Evolutionary conservation across 2,113 vertebrate species (phyloP), one percentile per base, ranked within the genome.

Genomic region (Nicator chloris): DNA sequence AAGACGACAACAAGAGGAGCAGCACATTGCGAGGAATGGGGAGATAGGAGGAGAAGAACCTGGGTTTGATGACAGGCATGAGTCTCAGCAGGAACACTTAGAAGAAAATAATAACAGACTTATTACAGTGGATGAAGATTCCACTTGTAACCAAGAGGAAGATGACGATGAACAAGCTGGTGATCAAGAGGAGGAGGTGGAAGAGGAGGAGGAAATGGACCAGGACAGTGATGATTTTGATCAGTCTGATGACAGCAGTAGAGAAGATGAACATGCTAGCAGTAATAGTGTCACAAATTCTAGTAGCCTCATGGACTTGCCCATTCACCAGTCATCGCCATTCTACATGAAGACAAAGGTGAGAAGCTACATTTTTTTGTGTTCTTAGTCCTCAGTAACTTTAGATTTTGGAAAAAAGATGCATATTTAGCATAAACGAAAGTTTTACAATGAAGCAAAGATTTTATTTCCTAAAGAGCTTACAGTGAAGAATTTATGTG

Each of bases 181-280:
- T 86, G 98, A 98, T 94, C 98, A 98, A 69, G 98, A 98, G 57
- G 98, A 98, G 50, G 98, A 97, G 78, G 98, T 94, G 82, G 99
- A 99, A 81, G 99, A 99, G 11, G 99, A 99, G 79, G 99, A 99
- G 92, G 99, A 99, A 95, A 99, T 99, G 99, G 99, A 99, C 98
- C 99, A 99, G 97, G 99, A 99, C 97, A 99, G 99, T 64, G 99
- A 99, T 96, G 99, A 99, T 76, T 99, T 99, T 95, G 99, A 99
- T 95, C 99, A 98, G 60, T 99, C 99, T 28, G 99, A 98, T 22
- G 99, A 99, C 96, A 99, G 99, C 82, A 98, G 98, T 82, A 98
- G 98, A 95, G 99, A 99, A 88, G 99, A 99, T 86, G 99, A 99
- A 79, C 98, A 98, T 56, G 88, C 96, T 92, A 98, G 98, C 94